Evolutionary conservation across 2,797 vertebrate genomes (phyloP), one percentile per base, ranked within the genome.

Genomic region (Emydoidea blandingii): DNA sequence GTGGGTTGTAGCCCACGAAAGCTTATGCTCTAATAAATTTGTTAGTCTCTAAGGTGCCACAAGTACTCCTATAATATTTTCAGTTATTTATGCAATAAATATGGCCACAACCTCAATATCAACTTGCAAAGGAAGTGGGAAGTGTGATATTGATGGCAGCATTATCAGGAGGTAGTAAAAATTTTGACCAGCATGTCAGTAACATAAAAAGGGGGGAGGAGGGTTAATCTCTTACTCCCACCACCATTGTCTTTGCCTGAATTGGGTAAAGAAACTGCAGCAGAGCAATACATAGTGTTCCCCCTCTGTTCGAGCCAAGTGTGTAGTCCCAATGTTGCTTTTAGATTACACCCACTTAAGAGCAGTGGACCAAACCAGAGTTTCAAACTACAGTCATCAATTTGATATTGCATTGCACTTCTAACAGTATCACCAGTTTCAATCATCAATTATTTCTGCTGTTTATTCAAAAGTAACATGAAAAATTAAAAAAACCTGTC

Each of bases 401-500:
- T 18, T 14, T 31, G 34, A 8, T 19, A 57, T 2, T 54, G n/a
- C 19, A n/a, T 52, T 85, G n/a, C 44, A 41, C 31, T 76, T 89
- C 59, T 27, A 52, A 25, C n/a, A 62, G 37, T 34, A 79, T 5
- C 2, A 81, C 27, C 53, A 88, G n/a, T 29, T 54, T 87, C 56
- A 83, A 76, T 4, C 47, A 86, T 52, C 81, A 83, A 72, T 34
- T 57, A 80, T 87, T 84, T 84, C 54, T 57, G 54, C 16, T 1
- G 0, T 44, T 95, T 57, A 90, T 12, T 86, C 74, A 78, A 29
- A 93, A 92, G 41, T 12, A 59, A 49, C 79, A 89, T 96, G 59
- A 96, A 96, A 94, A 81, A 90, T 92, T 79, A 3, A 96, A 3
- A 2, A 87, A 50, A 44, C 68, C 68, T 91, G 79, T 50, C 79